Conservation (phyloP, 2,888 invertebrate species). For the Ormyrus labotus region DNA sequence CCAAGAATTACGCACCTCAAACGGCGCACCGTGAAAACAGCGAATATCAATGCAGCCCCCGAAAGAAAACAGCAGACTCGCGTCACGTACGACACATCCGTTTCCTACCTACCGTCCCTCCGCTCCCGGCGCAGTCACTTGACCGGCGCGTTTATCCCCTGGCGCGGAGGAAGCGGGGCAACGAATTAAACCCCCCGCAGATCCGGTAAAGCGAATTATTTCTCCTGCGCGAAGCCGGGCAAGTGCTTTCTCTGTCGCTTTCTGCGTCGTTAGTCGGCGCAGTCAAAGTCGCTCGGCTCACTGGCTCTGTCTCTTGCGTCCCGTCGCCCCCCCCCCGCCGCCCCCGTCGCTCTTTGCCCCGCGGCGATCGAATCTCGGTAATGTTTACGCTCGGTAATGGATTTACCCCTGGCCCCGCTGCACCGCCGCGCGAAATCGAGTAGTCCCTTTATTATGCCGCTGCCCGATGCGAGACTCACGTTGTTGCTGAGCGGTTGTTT, state of each 20-base stretch:
- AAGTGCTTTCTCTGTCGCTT: conserved; percentile 22
- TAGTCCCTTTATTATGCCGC: conserved; percentile 11
- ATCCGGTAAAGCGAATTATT: conserved; percentile 60
- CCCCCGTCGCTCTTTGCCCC: neutral
- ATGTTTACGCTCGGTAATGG: conserved; percentile 57
- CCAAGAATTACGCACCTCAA: too few relatives aligned
- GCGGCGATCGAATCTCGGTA: conserved; percentile 15
- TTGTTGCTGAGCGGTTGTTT: neutral
- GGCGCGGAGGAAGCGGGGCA: conserved; percentile 46
- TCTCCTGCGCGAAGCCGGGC: conserved; percentile 22
- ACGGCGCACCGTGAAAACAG: too few relatives aligned
- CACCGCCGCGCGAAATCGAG: conserved; percentile 31
- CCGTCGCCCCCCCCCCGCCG: neutral
- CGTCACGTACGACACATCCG: neutral
- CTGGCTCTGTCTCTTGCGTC: neutral
- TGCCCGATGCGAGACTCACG: conserved; percentile 4
- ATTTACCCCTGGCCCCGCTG: conserved; percentile 37
- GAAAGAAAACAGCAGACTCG: too few relatives aligned
- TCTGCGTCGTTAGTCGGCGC: conserved; percentile 24
- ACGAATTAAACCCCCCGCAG: conserved; percentile 60
- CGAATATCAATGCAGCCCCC: too few relatives aligned
- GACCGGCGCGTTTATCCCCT: conserved; percentile 47
- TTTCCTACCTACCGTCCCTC: neutral
- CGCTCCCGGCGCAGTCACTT: conserved; percentile 25
- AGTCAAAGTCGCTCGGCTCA: conserved; percentile 20